Evolutionary conservation across 2,888 invertebrate species (phyloP).

Genomic region (Diabrotica balteata): DNA sequence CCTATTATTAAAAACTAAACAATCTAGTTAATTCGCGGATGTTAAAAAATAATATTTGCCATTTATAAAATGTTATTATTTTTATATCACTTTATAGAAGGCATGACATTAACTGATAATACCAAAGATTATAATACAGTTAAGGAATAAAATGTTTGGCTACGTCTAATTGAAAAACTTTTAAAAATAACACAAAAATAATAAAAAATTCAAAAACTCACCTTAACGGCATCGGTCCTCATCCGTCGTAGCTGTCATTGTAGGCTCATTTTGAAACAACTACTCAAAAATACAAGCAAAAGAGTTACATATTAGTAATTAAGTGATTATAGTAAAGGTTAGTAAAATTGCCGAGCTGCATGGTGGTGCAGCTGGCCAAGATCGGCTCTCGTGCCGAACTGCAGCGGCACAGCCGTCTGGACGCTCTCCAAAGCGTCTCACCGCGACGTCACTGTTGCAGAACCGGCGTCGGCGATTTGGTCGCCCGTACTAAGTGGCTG

Average conservation of each 20-base stretch:
- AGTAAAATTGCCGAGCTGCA: slow-evolving; percentile 29
- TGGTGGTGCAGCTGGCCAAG: slow-evolving; percentile 41
- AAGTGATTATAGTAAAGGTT: slow-evolving; percentile 22
- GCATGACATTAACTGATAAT: too few species aligned
- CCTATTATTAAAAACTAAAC: too few species aligned
- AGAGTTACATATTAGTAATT: slow-evolving; percentile 37
- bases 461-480: slow-evolving; percentile 12
- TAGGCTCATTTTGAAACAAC: slow-evolving; percentile 35
- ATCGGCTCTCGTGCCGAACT: slow-evolving; percentile 57
- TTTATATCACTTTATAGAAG: too few species aligned
- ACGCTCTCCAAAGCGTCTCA: slow-evolving; percentile 53
- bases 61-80: too few species aligned
- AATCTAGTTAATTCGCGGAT: too few species aligned
- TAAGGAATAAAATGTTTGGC: too few species aligned
- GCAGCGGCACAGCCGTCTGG: slow-evolving; percentile 57
- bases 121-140: too few species aligned
- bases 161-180: too few species aligned
- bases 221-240: slow-evolving; percentile 32
- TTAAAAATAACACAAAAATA: too few species aligned
- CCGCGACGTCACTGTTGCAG: slow-evolving; percentile 34
- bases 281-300: slow-evolving; percentile 37
- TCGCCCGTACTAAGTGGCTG: slow-evolving; percentile 8
- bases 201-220: slow-evolving; percentile 17
- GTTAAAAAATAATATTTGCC: too few species aligned
- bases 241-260: slow-evolving; percentile 32